A percentile compares a stretch with the other conserved stretches of the same genome.
Evolutionary conservation across 2,797 vertebrate species (phyloP).

Genomic region (Manis crassicaudata): DNA sequence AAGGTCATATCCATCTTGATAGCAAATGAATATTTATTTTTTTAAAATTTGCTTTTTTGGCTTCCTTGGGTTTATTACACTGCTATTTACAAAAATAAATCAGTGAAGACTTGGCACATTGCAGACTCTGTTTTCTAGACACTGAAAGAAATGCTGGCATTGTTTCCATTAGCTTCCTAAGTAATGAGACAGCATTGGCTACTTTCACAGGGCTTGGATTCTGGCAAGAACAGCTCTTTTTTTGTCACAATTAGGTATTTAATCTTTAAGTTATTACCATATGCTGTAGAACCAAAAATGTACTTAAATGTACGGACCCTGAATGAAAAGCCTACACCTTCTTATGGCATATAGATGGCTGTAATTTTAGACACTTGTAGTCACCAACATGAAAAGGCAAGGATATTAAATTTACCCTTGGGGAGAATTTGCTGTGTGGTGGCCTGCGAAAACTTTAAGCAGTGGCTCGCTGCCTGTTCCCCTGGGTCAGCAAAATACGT

Average conservation of each 20-base stretch:
- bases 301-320: neutral
- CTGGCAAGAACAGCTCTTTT: conserved; percentile 53
- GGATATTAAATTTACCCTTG: neutral
- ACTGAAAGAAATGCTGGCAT: conserved; percentile 50
- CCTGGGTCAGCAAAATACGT: neutral
- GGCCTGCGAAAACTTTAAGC: neutral
- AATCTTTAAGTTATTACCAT: conserved; percentile 50
- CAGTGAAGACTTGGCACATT: conserved; percentile 44
- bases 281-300: conserved; percentile 15
- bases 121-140: conserved; percentile 67
- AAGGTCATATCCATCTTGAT: conserved; percentile 67
- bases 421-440: neutral
- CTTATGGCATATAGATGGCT: neutral
- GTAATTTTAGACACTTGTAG: neutral
- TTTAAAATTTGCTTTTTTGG: conserved; percentile 62
- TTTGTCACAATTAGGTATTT: conserved; percentile 43
- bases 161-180: conserved; percentile 66
- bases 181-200: conserved; percentile 58
- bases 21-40: conserved; percentile 67
- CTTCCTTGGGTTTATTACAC: conserved; percentile 64
- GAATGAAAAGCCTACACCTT: neutral
- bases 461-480: neutral
- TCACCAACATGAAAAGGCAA: neutral
- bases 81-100: conserved; percentile 69
- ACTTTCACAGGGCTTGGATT: conserved; percentile 37